Conservation (phyloP, 2,113 vertebrate genomes). For the Gavia stellata region DNA sequence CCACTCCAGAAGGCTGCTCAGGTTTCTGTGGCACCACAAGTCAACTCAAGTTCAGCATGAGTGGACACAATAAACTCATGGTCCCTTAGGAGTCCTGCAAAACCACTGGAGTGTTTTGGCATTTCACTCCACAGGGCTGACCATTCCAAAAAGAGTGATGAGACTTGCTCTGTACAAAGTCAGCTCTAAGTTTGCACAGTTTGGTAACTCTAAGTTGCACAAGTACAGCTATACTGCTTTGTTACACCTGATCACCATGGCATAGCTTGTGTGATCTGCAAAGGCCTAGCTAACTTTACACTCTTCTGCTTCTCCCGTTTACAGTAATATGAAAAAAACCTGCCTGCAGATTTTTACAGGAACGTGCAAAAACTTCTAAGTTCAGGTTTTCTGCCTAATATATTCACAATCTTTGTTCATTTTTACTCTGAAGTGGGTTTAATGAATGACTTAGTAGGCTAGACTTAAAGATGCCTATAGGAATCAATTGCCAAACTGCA, state of each 20-base stretch:
- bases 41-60: neutral
- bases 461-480: neutral
- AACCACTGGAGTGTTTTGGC: neutral
- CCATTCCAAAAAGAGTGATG: neutral
- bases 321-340: neutral
- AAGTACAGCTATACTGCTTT: neutral
- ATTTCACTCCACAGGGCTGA: neutral
- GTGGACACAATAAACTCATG: neutral
- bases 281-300: neutral
- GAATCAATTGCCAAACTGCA: neutral
- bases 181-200: neutral
- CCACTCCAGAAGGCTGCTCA: neutral
- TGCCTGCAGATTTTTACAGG: neutral
- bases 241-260: neutral
- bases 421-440: neutral
- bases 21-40: neutral
- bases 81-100: neutral
- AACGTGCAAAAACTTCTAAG: neutral
- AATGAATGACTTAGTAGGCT: neutral
- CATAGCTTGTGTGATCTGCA: neutral
- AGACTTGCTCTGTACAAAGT: neutral
- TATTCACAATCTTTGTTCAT: neutral
- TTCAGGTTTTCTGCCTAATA: neutral
- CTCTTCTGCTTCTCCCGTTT: neutral
- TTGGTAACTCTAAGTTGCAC: neutral